A percentile compares a stretch with the other conserved stretches of the same genome.
These are phyloP conservation scores for Hyposoter didymator DNA, from an alignment of 2,888 invertebrate genomes.

Conservation along the genomic window DNA sequence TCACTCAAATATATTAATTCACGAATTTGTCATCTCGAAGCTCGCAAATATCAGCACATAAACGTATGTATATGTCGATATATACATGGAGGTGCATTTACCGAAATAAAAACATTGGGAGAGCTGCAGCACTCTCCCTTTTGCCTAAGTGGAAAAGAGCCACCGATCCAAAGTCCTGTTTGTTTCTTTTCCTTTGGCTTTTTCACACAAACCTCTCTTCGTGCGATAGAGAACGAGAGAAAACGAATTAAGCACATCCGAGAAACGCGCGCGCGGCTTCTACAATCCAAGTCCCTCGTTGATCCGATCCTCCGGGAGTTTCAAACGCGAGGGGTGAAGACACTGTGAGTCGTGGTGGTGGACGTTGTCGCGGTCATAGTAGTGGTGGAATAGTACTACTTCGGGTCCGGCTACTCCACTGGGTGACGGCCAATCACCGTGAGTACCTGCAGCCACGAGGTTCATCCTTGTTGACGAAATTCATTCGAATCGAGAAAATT, in stretches of 20 bases:
- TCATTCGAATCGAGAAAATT: not conserved
- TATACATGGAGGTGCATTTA: conserved; percentile 1
- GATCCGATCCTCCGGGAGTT: conserved; percentile 32
- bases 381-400: conserved; percentile 53
- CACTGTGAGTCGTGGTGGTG: not conserved
- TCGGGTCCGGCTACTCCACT: conserved; percentile 55
- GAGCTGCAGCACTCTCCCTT: conserved; percentile 5
- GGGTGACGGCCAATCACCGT: conserved; percentile 60
- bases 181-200: not conserved
- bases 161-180: not conserved
- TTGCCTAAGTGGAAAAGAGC: not conserved
- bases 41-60: not conserved
- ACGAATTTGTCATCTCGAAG: conserved; percentile 28
- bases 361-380: conserved; percentile 16
- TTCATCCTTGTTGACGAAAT: conserved; percentile 26
- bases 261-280: conserved; percentile 35
- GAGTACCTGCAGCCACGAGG: conserved; percentile 55
- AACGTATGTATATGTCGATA: not conserved
- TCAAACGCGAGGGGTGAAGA: conserved; percentile 5
- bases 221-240: conserved; percentile 3
- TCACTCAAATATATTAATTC: conserved; percentile 26
- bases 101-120: not conserved
- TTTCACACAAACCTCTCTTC: conserved; percentile 6
- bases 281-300: conserved; percentile 39
- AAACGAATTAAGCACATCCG: conserved; percentile 1